Evolutionary conservation across 2,888 invertebrate species (phyloP).

Genomic region (Rhabditophanes sp.): DNA sequence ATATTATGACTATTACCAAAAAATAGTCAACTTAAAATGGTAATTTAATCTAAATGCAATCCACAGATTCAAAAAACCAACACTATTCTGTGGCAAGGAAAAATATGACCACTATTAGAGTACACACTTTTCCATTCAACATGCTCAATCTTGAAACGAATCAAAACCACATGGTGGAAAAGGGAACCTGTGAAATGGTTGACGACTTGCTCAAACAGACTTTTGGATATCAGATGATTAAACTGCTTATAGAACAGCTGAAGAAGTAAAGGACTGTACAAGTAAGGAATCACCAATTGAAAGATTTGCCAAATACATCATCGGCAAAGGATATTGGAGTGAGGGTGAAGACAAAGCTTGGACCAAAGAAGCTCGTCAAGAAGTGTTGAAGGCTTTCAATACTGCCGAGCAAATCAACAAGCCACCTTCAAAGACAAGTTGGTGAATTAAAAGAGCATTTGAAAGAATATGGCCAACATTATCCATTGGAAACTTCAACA

Average conservation of each 20-base stretch:
- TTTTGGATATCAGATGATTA: too few species aligned
- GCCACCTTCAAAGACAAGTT: conserved; percentile 69
- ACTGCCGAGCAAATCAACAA: conserved; percentile 69
- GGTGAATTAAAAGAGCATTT: conserved; percentile 66
- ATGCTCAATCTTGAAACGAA: too few species aligned
- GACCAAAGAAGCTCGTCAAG: conserved; percentile 21
- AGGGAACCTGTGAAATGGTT: too few species aligned
- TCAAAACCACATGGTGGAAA: too few species aligned
- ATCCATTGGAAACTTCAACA: conserved; percentile 54
- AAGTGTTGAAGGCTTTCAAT: conserved; percentile 60
- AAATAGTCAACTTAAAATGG: too few species aligned
- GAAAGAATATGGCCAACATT: conserved; percentile 64
- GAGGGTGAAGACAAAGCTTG: conserved; percentile 49
- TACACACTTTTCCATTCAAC: too few species aligned
- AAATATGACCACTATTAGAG: too few species aligned
- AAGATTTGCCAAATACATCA: conserved; percentile 65
- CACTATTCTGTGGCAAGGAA: too few species aligned
- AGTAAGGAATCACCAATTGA: conserved; percentile 65
- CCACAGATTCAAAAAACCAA: too few species aligned
- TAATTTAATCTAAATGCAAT: too few species aligned
- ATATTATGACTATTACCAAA: too few species aligned
- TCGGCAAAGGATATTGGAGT: conserved; percentile 63
- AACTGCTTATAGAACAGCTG: conserved; percentile 52
- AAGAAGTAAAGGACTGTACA: conserved; percentile 69
- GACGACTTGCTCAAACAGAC: too few species aligned